These are phyloP conservation scores for Rhorus exstirpatorius DNA, from an alignment of 2,888 invertebrate species.

Conservation along the genomic window DNA sequence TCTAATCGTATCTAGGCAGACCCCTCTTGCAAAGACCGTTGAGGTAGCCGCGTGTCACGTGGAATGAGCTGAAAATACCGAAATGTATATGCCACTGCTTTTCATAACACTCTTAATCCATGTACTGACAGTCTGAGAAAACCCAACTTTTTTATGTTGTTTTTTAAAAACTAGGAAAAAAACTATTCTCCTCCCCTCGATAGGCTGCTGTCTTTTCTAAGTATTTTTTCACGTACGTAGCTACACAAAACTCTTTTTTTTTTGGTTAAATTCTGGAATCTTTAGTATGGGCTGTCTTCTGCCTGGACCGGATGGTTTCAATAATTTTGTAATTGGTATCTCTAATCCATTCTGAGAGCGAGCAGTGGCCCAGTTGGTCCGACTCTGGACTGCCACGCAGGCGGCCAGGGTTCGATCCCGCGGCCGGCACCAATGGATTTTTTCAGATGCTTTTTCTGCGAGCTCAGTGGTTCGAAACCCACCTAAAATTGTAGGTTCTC, in stretches of 20 bases:
- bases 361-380: no score
- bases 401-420: no score
- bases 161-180: slow-evolving; percentile 7
- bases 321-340: not conserved
- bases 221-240: slow-evolving; percentile 3
- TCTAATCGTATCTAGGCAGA: slow-evolving; percentile 3
- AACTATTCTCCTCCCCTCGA: slow-evolving; percentile 2
- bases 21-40: slow-evolving; percentile 11
- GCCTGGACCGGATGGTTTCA: slow-evolving; percentile 16
- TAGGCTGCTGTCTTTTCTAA: not conserved
- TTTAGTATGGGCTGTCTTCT: slow-evolving; percentile 1
- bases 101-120: slow-evolving; percentile 33
- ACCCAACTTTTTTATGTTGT: not conserved
- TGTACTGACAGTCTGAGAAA: not conserved
- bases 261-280: not conserved
- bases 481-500: no score
- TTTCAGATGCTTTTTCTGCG: no score
- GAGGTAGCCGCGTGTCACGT: slow-evolving; percentile 30
- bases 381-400: no score
- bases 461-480: no score
- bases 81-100: slow-evolving; percentile 1
- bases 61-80: slow-evolving; percentile 16
- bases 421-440: no score
- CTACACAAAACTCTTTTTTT: slow-evolving; percentile 10
- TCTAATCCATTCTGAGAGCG: not conserved